Conservation (phyloP, 2,888 invertebrate species). For the Trisateles emortualis region DNA sequence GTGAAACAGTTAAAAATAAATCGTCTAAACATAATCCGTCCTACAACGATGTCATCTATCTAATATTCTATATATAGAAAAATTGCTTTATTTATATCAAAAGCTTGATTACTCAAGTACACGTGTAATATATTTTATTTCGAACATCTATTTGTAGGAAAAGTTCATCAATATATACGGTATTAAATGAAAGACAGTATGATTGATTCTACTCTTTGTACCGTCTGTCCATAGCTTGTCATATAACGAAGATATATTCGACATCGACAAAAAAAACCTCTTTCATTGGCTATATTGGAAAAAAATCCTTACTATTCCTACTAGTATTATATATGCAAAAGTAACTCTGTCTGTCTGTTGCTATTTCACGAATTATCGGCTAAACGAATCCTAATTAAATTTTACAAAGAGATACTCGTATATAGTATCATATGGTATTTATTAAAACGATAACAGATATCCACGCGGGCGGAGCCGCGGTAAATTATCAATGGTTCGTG, state of each 20-base stretch:
- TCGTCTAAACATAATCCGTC: neutral
- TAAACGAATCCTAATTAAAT: too few species aligned
- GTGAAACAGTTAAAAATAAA: neutral
- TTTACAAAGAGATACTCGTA: too few species aligned
- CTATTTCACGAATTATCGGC: too few species aligned
- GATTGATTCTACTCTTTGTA: conserved; percentile 36
- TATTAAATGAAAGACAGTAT: conserved; percentile 28
- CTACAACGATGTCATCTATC: neutral
- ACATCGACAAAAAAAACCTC: conserved; percentile 17
- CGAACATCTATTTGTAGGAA: conserved; percentile 24
- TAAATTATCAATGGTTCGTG: too few species aligned
- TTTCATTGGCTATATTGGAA: neutral
- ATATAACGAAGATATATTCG: conserved; percentile 21
- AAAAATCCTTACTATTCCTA: too few species aligned
- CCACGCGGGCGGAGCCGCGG: too few species aligned
- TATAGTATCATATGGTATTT: too few species aligned
- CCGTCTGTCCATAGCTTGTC: conserved; percentile 17
- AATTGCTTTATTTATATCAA: conserved; percentile 55
- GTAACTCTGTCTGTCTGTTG: too few species aligned
- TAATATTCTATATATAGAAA: conserved; percentile 57
- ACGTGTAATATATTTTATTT: conserved; percentile 63
- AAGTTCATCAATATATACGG: conserved; percentile 25
- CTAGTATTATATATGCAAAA: too few species aligned
- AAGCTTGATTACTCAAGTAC: conserved; percentile 63
- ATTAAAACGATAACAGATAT: too few species aligned